phyloP scores from a whole-genome alignment of 1,140 invertebrate species.

The Mylabris phalerata region DNA sequence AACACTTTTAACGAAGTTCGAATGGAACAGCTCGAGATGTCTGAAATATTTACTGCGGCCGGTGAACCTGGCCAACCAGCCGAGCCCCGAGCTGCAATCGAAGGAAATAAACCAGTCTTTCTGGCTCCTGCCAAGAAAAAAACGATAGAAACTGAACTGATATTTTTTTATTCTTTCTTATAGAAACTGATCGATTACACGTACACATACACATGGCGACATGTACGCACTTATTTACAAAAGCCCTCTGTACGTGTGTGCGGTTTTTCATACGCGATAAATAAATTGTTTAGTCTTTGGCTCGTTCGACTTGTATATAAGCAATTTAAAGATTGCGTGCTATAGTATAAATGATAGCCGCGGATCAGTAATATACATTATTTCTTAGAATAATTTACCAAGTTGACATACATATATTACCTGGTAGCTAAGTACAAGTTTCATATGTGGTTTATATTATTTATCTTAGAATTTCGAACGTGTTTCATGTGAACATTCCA shows the following conservation, averaged over 20 bases:
- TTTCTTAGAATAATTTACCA: slow-evolving; percentile 31
- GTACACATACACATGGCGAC: background rate
- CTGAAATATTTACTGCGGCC: slow-evolving; percentile 33
- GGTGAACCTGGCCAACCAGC: slow-evolving; percentile 31
- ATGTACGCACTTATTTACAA: slow-evolving; percentile 1
- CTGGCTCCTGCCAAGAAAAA: slow-evolving; percentile 29
- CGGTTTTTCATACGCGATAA: slow-evolving; percentile 16
- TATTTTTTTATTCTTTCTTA: slow-evolving; percentile 21
- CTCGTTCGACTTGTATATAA: no score
- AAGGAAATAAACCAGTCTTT: slow-evolving; percentile 31
- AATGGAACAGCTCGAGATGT: slow-evolving; percentile 7
- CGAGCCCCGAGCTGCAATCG: slow-evolving; percentile 21
- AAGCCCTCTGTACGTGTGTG: background rate
- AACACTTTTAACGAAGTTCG: no score
- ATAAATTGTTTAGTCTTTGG: slow-evolving; percentile 15
- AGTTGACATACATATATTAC: slow-evolving; percentile 30
- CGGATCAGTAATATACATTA: slow-evolving; percentile 26
- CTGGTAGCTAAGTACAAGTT: slow-evolving; percentile 31
- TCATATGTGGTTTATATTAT: slow-evolving; percentile 27
- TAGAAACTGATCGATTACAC: slow-evolving; percentile 22
- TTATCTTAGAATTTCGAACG: slow-evolving; percentile 11
- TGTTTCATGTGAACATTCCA: background rate
- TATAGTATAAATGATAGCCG: slow-evolving; percentile 27
- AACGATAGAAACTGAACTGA: slow-evolving; percentile 23
- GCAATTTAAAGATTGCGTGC: slow-evolving; percentile 23